Conservation (phyloP, 2,888 invertebrate genomes). For the Cheiracanthium punctorium region DNA sequence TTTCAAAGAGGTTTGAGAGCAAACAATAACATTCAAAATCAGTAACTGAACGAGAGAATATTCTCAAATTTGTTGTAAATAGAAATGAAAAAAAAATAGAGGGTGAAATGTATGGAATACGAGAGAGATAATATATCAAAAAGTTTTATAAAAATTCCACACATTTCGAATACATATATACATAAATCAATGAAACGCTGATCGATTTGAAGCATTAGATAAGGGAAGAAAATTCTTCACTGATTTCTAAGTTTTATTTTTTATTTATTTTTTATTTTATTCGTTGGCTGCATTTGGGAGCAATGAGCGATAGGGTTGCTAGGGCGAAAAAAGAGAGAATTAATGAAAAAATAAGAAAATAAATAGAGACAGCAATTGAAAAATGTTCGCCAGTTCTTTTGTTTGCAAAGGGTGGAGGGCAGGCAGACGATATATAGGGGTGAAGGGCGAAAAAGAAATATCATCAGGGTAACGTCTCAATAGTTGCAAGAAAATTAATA, state of each 20-base stretch:
- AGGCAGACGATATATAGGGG: background rate
- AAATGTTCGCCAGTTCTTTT: slow-evolving; percentile 44
- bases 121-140: too few relatives aligned
- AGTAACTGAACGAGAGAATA: too few relatives aligned
- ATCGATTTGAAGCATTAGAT: slow-evolving; percentile 1
- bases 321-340: background rate
- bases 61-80: too few relatives aligned
- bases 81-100: too few relatives aligned
- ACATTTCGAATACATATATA: background rate
- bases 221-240: slow-evolving; percentile 33
- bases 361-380: slow-evolving; percentile 47
- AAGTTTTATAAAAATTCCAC: background rate
- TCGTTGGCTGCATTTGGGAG: slow-evolving; percentile 9
- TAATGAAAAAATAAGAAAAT: background rate
- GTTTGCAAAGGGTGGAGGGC: slow-evolving; percentile 1
- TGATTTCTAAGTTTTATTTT: slow-evolving; percentile 40
- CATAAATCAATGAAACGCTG: background rate
- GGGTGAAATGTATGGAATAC: too few relatives aligned
- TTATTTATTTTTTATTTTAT: background rate
- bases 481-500: slow-evolving; percentile 59
- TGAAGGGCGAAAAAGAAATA: slow-evolving; percentile 3
- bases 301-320: slow-evolving; percentile 43
- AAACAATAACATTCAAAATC: too few relatives aligned
- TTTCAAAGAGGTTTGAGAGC: too few relatives aligned
- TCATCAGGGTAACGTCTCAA: slow-evolving; percentile 48